Base-by-base conservation (phyloP, 1,140 invertebrate genomes). In the Procambarus clarkii region DNA sequence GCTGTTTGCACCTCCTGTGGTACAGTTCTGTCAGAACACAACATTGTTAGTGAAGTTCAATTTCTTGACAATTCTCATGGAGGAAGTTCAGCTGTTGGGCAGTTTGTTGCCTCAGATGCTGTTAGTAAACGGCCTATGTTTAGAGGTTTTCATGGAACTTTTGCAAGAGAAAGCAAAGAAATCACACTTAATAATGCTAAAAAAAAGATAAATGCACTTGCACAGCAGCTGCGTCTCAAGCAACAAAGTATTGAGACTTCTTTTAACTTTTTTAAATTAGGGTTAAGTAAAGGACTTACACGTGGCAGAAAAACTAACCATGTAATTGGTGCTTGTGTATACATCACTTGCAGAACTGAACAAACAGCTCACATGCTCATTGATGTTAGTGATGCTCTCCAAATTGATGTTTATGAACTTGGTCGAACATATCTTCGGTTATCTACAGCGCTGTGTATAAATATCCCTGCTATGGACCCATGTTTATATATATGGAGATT, bases 221-320 rank as follows among this genome's bases (percentile, higher is more conserved):
- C 97, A 92, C 96, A 97, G 93, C 97, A 98, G 93, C 94, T 98
- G 64, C 95, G 95, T 95, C 95, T 99, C 64, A 98, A 98, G 94
- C 97, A 98, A 93, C 97, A 98, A 93, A 98, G 97, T 93, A 97
- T 99, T 79, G 98, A 99, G 87, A 98, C 97, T 44, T 97, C 98
- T 54, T 97, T 98, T 92, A 98, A 98, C 94, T 99, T 99, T 95
- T 99, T 99, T 94, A 99, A 99, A 95, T 97, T 99, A 97, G 99
- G 98, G 50, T 94, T 99, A n/a, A 96, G 95, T 80, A 94, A 96
- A 94, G 93, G 94, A 1, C 95, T 99, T 44, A 99, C 98, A 0
- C 96, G 98, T 93, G 99, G 99, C 54, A 95, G 99, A 46, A 98
- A 97, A 92, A 97, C 97, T 93, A 96, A 96, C n/a, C 97, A 98